Percentiles rank a stretch among this genome's conserved stretches.
phyloP scores from a whole-genome alignment of 2,797 vertebrate genomes.

The Macrochelys suwanniensis region DNA sequence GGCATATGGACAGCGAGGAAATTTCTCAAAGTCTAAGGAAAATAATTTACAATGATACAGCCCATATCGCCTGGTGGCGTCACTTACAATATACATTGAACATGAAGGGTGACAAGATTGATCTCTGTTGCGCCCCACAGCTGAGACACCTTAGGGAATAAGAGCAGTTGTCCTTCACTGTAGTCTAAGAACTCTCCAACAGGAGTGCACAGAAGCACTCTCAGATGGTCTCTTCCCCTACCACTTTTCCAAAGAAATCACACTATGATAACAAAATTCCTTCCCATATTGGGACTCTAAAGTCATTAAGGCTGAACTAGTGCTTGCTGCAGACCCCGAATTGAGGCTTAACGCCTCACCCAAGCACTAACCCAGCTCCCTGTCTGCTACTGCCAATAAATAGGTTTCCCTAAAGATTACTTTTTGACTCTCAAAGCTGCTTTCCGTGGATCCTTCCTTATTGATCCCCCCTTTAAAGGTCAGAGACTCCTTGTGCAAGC shows the following conservation, averaged over 20 bases:
- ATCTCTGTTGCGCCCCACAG: slow-evolving; percentile 17
- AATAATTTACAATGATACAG: not conserved
- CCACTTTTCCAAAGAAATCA: not conserved
- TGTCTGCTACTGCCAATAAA: not conserved
- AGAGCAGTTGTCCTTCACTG: not conserved
- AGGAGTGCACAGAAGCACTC: not conserved
- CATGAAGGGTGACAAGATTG: not conserved
- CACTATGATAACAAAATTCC: not conserved
- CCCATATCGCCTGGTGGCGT: not conserved
- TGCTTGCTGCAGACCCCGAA: not conserved
- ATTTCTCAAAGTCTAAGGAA: not conserved
- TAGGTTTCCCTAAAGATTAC: not conserved
- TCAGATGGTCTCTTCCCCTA: not conserved
- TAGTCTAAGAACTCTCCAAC: not conserved
- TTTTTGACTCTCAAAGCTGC: not conserved
- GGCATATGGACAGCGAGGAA: not conserved
- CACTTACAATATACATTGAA: not conserved
- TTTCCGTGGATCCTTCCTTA: not conserved
- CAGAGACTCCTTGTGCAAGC: not conserved
- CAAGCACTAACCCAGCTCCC: not conserved
- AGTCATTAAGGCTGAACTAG: not conserved
- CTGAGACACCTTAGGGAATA: slow-evolving; percentile 6
- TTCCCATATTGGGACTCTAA: not conserved
- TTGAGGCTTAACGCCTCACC: not conserved
- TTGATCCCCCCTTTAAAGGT: not conserved